Base-by-base conservation (phyloP, 1,140 invertebrate species). In the Branchinecta lindahli region DNA sequence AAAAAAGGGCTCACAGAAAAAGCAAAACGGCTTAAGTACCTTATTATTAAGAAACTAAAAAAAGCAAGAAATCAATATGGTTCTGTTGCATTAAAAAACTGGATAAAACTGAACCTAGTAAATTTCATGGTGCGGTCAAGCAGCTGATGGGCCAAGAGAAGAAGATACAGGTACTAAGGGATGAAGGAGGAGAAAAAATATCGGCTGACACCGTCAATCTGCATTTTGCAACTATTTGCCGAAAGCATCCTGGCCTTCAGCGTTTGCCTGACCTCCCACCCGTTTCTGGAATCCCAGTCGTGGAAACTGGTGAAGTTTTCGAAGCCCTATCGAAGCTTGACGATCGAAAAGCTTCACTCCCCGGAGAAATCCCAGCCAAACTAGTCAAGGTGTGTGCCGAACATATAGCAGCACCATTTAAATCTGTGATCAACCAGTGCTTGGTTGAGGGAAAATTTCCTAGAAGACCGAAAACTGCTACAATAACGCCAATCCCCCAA, bases 231-330 rank as follows among this genome's bases (percentile, higher is more conserved):
- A n/a, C n/a, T n/a, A n/a, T n/a, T n/a, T n/a, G 47, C n/a, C 9
- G 9, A 52, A 52, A 52, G n/a, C n/a, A 52, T n/a, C 47, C 47
- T 52, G 47, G 47, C 47, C 47, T 52, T 52, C 9, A 9, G n/a
- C n/a, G 9, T 9, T n/a, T 52, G 9, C 47, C 47, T 52, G 9
- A 52, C 47, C 47, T 52, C 47, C 47, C n/a, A n/a, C 9, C 9
- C 47, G n/a, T 52, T 52, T 9, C 47, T 52, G 47, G n/a, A 52
- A 52, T 52, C 47, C 47, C 47, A 52, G 47, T 52, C 47, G n/a
- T 52, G 9, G 47, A 52, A 52, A n/a, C 47, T 9, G 47, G n/a
- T n/a, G n/a, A n/a, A n/a, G n/a, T n/a, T n/a, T n/a, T n/a, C n/a
- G n/a, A n/a, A n/a, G n/a, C n/a, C n/a, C n/a, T n/a, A n/a, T n/a